A percentile compares a stretch with the other conserved stretches of the same genome.
These are phyloP conservation scores for Drosophila novamexicana DNA, from an alignment of 1,140 invertebrate genomes.

Conservation along the genomic window DNA sequence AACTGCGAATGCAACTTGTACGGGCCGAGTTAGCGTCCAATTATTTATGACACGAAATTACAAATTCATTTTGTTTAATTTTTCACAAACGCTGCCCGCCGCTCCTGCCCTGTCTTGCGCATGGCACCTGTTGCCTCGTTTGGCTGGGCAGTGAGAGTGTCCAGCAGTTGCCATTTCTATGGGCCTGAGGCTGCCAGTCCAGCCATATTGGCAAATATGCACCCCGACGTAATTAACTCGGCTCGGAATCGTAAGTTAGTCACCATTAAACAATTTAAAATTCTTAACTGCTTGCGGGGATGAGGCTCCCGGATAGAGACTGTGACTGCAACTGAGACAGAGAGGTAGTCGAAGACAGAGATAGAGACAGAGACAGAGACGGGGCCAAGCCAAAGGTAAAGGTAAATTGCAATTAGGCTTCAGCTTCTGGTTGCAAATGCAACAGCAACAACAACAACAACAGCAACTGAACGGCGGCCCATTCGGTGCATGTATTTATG, in stretches of 20 bases:
- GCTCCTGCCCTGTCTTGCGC: conserved; percentile 2
- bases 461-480: conserved; percentile 34
- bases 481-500: conserved; percentile 78
- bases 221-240: conserved; percentile 81
- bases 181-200: conserved; percentile 49
- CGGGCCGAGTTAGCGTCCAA: conserved; percentile 74
- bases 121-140: conserved; percentile 58
- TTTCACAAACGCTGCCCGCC: conserved; percentile 70
- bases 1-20: conserved; percentile 35
- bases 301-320: conserved; percentile 24
- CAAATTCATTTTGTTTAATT: conserved; percentile 84
- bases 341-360: conserved; percentile 5
- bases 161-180: conserved; percentile 54
- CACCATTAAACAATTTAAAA: conserved; percentile 83
- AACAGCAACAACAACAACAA: conserved; percentile 34
- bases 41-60: conserved; percentile 85
- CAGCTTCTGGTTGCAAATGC: conserved; percentile 79
- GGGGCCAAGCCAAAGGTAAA: conserved; percentile 41
- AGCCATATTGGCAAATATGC: conserved; percentile 78
- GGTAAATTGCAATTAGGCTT: conserved; percentile 83
- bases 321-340: not conserved
- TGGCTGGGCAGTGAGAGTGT: conserved; percentile 52
- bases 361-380: conserved; percentile 6
- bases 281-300: conserved; percentile 64
- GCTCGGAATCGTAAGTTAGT: conserved; percentile 81